These are phyloP conservation scores for Theretra japonica DNA, from an alignment of 2,888 invertebrate genomes.

Conservation along the genomic window DNA sequence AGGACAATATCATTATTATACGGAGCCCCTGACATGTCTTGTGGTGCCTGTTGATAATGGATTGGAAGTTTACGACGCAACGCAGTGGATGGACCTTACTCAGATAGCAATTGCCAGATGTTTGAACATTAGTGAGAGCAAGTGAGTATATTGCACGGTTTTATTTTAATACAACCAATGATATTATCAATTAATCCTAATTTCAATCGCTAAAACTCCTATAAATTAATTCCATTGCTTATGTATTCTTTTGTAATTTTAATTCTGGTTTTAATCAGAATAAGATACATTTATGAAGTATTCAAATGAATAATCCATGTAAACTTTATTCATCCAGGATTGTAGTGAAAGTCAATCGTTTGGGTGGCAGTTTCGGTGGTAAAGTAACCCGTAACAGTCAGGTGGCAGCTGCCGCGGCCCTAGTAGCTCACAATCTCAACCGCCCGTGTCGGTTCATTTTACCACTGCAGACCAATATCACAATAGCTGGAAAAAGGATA, in stretches of 20 bases:
- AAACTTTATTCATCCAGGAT: too few species aligned
- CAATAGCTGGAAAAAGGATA: slow-evolving; percentile 82
- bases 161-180: too few species aligned
- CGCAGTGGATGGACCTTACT: slow-evolving; percentile 87
- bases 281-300: too few species aligned
- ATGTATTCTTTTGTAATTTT: too few species aligned
- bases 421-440: slow-evolving; percentile 84
- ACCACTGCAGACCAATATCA: slow-evolving; percentile 86
- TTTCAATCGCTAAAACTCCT: too few species aligned
- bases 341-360: slow-evolving; percentile 83
- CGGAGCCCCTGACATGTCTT: slow-evolving; percentile 88
- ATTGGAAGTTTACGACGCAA: slow-evolving; percentile 86
- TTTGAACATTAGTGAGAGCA: slow-evolving; percentile 83
- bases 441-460: slow-evolving; percentile 86
- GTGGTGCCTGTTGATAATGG: slow-evolving; percentile 88
- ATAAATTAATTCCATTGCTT: background rate
- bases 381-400: slow-evolving; percentile 85
- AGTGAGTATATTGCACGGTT: too few species aligned
- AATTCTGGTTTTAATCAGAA: too few species aligned
- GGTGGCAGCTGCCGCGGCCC: slow-evolving; percentile 85
- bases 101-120: slow-evolving; percentile 85
- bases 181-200: too few species aligned
- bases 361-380: slow-evolving; percentile 88
- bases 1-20: slow-evolving; percentile 89
- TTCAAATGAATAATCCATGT: too few species aligned